Evolutionary conservation across 2,113 vertebrate genomes (phyloP), one percentile per base, ranked within the genome.

Genomic region (Eulacestoma nigropectus): DNA sequence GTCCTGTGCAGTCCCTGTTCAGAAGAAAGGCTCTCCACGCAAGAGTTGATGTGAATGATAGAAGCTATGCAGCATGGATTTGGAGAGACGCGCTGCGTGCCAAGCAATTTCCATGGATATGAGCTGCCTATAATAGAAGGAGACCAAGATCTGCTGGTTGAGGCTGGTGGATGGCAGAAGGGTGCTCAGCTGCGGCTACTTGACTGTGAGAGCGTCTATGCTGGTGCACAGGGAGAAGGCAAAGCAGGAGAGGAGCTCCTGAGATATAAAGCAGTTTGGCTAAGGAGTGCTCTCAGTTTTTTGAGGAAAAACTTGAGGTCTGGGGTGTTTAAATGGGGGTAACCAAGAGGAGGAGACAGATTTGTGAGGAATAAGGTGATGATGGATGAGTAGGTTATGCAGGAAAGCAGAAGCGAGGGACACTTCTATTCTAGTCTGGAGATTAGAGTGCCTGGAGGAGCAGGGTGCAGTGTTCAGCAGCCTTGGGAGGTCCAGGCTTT

Each of bases 181-280:
- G 26, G 26, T n/a, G 53, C 67, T 93, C 0, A 0, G 35, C 47
- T 2, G 1, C 0, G 1, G 57, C 44, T 55, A 3, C 39, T 30
- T 32, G 67, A 11, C 47, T 49, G 22, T 26, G 35, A 16, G 49
- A n/a, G 64, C 20, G n/a, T 57, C 67, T 39, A 12, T 75, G 62
- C 9, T 13, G 35, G 57, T 25, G 49, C 35, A 23, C 19, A 19
- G 65, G 22, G 29, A 33, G 59, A 73, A 85, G 44, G 5, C 52
- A 47, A n/a, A 17, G 41, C 52, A 57, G 37, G 57, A 70, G 62
- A 49, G 33, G n/a, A 18, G 25, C 13, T 74, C 44, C 33, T 49
- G 35, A 49, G 35, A 26, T 11, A 25, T 2, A 22, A 20, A 39
- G 13, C 11, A 22, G n/a, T 47, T 76, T 74, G 83, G 52, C 33